Evolutionary conservation across 2,797 vertebrate species (phyloP), one percentile per base, ranked within the genome.

Genomic region (Pangasius macronema): DNA sequence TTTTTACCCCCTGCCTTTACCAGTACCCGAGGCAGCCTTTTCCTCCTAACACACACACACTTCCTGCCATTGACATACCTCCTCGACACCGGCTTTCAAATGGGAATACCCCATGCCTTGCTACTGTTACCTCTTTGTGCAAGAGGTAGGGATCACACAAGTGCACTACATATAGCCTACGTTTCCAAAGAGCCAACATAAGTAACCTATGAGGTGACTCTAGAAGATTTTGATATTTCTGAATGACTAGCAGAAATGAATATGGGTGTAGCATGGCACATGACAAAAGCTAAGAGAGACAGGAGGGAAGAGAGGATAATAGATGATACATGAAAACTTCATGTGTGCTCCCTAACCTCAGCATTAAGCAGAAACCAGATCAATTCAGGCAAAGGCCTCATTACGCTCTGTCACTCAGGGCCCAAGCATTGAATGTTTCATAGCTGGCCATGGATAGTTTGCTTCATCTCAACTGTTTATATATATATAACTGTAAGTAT

Each of bases 21-120:
- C 95, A 95, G 95, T 95, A 97, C 95, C 96, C 96, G 93, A 95
- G 96, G 97, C 97, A 98, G 97, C 97, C 97, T 97, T 97, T 98
- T 97, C 95, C 96, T 97, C 95, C 94, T 96, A 95, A 95, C 96
- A 95, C 95, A 94, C 94, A 95, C 95, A 95, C 94, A 94, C 94
- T 96, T 96, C 96, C 96, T 96, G 95, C 94, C 93, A 96, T 96
- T 96, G 95, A 95, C 95, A 92, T 93, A 94, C 91, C 94, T 95
- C 93, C 95, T 85, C 49, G 9, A 86, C 87, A 86, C 84, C 46
- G 89, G 70, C 88, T 94, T 92, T 93, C 92, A 91, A 91, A 93
- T 91, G 87, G 89, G 82, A 86, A 84, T 88, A 89, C 87, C 87
- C 89, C 85, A 72, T 84, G 57, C 82, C 86, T 87, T 72, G 81